Conservation (phyloP, 2,113 vertebrate species). For the Apteryx owenii region DNA sequence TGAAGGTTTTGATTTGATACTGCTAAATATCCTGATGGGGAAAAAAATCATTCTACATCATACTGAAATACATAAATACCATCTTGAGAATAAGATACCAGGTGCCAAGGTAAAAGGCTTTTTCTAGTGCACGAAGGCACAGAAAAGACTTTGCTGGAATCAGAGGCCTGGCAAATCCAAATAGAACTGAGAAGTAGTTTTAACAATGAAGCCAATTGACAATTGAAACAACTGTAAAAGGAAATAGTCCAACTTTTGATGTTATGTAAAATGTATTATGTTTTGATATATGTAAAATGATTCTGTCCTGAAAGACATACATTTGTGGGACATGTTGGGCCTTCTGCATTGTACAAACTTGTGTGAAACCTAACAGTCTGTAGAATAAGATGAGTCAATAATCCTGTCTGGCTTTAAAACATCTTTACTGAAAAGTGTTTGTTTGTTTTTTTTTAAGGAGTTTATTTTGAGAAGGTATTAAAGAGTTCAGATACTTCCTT, state of each 20-base stretch:
- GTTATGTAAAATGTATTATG: not conserved
- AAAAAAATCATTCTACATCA: not conserved
- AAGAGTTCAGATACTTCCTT: conserved; percentile 98
- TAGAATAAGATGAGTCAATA: not conserved
- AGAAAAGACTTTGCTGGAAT: not conserved
- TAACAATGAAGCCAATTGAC: not conserved
- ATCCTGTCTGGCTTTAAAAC: not conserved
- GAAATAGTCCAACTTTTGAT: not conserved
- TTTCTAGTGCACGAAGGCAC: not conserved
- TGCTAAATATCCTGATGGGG: not conserved
- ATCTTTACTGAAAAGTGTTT: not conserved
- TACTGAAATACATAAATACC: not conserved
- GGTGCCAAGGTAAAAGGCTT: not conserved
- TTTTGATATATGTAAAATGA: not conserved
- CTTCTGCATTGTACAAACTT: not conserved
- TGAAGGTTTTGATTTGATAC: not conserved
- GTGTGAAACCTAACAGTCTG: not conserved
- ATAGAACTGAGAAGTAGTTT: not conserved
- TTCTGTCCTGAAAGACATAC: not conserved
- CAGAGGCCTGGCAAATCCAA: not conserved
- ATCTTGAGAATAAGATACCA: not conserved
- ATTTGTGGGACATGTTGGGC: not conserved
- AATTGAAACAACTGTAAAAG: not conserved
- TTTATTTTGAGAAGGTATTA: conserved; percentile 98
- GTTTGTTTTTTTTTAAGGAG: conserved; percentile 77